Percentiles rank a stretch among this genome's conserved stretches.
phyloP scores from a whole-genome alignment of 37 sponge, comb jelly and placozoan genomes.

The Beroe ovata region DNA sequence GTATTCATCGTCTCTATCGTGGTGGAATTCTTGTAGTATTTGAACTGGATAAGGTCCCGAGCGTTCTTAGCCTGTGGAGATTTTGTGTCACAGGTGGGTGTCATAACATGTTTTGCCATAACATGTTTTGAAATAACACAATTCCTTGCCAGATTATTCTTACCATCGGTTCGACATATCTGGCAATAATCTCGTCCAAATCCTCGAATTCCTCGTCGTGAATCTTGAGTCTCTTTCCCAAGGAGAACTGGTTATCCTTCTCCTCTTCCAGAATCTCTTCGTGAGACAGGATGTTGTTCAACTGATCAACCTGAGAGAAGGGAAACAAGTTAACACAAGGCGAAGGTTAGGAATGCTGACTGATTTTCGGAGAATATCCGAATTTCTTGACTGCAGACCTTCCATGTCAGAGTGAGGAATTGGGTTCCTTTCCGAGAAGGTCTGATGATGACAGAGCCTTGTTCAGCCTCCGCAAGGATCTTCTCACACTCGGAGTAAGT shows the following conservation, averaged over 20 bases:
- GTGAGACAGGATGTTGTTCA: slow-evolving; percentile 72
- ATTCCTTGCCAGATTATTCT: too few species aligned
- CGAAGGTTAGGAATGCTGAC: too few species aligned
- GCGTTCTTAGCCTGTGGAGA: slow-evolving; percentile 72
- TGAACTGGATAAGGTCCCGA: slow-evolving; percentile 78
- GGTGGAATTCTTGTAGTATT: slow-evolving; percentile 75
- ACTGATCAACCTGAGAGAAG: slow-evolving; percentile 71
- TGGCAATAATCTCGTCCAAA: slow-evolving; percentile 95
- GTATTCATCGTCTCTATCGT: slow-evolving; percentile 71
- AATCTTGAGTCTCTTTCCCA: slow-evolving; percentile 85
- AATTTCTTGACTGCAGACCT: background rate
- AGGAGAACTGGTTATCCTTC: slow-evolving; percentile 83
- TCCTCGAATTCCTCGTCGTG: slow-evolving; percentile 97
- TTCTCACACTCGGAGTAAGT: slow-evolving; percentile 80
- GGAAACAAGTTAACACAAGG: background rate
- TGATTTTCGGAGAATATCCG: too few species aligned
- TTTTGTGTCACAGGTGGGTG: too few species aligned
- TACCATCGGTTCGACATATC: slow-evolving; percentile 86
- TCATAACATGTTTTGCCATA: too few species aligned
- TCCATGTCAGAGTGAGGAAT: slow-evolving; percentile 61
- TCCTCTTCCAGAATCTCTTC: slow-evolving; percentile 88
- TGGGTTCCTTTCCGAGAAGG: slow-evolving; percentile 86
- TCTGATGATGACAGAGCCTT: slow-evolving; percentile 93
- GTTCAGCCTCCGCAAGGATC: slow-evolving; percentile 72
- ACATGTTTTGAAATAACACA: too few species aligned